A percentile compares a stretch with the other conserved stretches of the same genome.
Evolutionary conservation across 2,797 vertebrate genomes (phyloP).

Genomic region (Labeo calbasu): DNA sequence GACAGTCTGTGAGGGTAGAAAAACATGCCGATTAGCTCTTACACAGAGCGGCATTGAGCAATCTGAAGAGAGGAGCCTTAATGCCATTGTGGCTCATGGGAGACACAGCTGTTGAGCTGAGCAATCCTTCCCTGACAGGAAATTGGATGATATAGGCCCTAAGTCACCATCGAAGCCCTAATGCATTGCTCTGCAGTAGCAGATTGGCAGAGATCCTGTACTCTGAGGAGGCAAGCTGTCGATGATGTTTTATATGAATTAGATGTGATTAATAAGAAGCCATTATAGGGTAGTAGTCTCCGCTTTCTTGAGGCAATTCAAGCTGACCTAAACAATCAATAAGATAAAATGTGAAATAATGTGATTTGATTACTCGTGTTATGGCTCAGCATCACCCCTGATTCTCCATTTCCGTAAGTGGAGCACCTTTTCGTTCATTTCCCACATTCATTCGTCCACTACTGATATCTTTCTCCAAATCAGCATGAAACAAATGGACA

Average conservation of each 20-base stretch:
- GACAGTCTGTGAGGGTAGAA: slow-evolving; percentile 44
- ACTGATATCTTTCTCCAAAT: neutral
- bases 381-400: slow-evolving; percentile 3
- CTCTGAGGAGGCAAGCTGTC: slow-evolving; percentile 20
- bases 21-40: slow-evolving; percentile 33
- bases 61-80: slow-evolving; percentile 33
- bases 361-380: slow-evolving; percentile 30
- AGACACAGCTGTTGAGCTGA: slow-evolving; percentile 27
- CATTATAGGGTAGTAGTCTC: slow-evolving; percentile 30
- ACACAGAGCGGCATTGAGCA: slow-evolving; percentile 31
- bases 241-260: slow-evolving; percentile 44
- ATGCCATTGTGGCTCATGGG: slow-evolving; percentile 27
- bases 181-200: slow-evolving; percentile 34
- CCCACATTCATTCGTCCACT: neutral
- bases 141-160: slow-evolving; percentile 39
- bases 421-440: neutral
- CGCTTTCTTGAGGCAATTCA: slow-evolving; percentile 27
- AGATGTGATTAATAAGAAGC: slow-evolving; percentile 41
- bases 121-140: slow-evolving; percentile 40
- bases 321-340: slow-evolving; percentile 29
- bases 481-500: neutral
- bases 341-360: slow-evolving; percentile 33
- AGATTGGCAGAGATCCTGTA: slow-evolving; percentile 39
- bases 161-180: slow-evolving; percentile 40
- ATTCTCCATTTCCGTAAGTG: slow-evolving; percentile 16